Base-by-base conservation (phyloP, 2,888 invertebrate genomes). In the Brachypalpus laphriformis region DNA sequence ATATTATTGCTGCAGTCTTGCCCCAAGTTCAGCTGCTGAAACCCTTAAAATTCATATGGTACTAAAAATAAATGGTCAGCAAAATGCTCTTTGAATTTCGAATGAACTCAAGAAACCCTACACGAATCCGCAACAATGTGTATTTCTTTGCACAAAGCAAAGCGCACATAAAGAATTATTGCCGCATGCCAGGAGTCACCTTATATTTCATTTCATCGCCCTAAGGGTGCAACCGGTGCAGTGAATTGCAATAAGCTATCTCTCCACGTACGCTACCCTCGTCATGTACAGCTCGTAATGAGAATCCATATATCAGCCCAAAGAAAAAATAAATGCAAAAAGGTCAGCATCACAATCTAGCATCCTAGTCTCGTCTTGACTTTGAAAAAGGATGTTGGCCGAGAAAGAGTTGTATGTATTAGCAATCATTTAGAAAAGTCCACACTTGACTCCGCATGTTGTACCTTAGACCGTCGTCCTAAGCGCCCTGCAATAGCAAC, bases 201-300 rank as follows among this genome's bases (percentile, higher is more conserved):
- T 20, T 40, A 63, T 74, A 49, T 54, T 54, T 74, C 63, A 74
- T 63, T 74, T 63, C 54, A 63, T 63, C 31, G 40, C 54, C 40
- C 72, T 18, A 42, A 54, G 51, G 72, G 9, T 51, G 63, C 61
- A 54, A 74, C 54, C 31, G 63, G 54, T 74, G 74, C 74, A 74
- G 16, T n/a, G 16, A 54, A 74, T 63, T 63, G 51, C 54, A 63
- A 20, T 51, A 49, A 16, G 61, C 42, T 40, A 14, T 59, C 47
- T 28, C 22, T 63, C 54, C 54, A 54, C 63, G 51, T 63, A 45
- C 63, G 6, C 42, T 20, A 8, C 54, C 40, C 40, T 14, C n/a
- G 40, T 40, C 49, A 22, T 18, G 37, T 47, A 16, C 42, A 40
- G 4, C 14, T 31, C 40, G n/a, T 54, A 63, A 74, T 54, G 63